phyloP scores from a whole-genome alignment of 2,888 invertebrate genomes.

The Athetis lepigone region DNA sequence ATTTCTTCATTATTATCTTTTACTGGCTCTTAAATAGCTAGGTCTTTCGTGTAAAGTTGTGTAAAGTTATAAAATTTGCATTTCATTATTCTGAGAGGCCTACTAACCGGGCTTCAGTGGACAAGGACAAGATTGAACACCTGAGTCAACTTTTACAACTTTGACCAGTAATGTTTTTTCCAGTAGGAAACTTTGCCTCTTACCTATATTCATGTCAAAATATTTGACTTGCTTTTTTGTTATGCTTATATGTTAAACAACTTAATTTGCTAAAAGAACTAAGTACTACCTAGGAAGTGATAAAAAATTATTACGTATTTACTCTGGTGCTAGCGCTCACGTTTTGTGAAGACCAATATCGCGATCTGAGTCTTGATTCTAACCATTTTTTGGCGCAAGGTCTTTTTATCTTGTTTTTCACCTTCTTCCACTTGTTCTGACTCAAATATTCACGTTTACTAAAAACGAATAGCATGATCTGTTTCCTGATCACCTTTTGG shows the following conservation, averaged over 20 bases:
- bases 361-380: no score
- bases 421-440: neutral
- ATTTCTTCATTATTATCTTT: no score
- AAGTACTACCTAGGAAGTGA: no score
- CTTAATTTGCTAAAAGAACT: neutral
- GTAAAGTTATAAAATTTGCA: conserved; percentile 12
- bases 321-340: no score
- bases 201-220: no score
- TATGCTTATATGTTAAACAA: neutral
- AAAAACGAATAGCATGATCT: neutral
- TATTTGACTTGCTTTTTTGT: neutral
- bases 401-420: no score
- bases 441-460: neutral
- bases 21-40: no score
- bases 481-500: neutral
- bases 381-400: no score
- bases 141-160: conserved; percentile 19
- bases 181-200: no score
- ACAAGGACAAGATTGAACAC: conserved; percentile 11
- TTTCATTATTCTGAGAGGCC: conserved; percentile 24
- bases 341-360: no score
- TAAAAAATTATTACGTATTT: no score
- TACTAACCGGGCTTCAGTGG: conserved; percentile 10
- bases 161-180: neutral
- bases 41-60: neutral